Evolutionary conservation across 2,113 vertebrate species (phyloP), one percentile per base, ranked within the genome.

Genomic region (Podilymbus podiceps): DNA sequence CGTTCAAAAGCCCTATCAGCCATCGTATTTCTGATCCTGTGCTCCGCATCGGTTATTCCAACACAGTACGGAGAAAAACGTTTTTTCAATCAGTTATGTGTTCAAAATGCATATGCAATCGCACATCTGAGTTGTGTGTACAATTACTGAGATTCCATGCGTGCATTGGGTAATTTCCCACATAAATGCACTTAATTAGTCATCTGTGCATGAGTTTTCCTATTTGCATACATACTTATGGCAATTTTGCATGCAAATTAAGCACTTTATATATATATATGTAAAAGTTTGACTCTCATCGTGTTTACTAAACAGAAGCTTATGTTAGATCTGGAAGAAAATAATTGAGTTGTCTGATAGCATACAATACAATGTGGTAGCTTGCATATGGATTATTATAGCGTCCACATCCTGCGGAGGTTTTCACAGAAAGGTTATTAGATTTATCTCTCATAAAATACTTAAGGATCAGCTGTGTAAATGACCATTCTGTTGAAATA

Each of bases 111-210:
- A 93, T 92, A 97, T 79, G 84, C 92, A 93, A 93, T 69, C 4
- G 17, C 81, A 82, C 77, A 58, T 91, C 53, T 12, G 66, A 93
- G 80, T 91, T 95, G 90, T 96, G 96, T 95, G 93, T 95, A 96
- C 95, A 91, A 88, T 97, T 95, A 97, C 87, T 67, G 96, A 80
- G 94, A 96, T 89, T 83, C 92, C 93, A 95, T 83, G 91, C 90
- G 16, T 96, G 91, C 89, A 58, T 28, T 91, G 89, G 89, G 84
- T 97, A 97, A 97, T 96, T 97, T 96, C 97, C 97, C 93, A 95
- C 89, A 95, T 92, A 97, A 97, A 97, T 97, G 89, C 97, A 95
- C 95, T 95, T 97, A 97, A 97, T 97, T 97, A 97, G 96, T 97
- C 96, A 95, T 95, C 96, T 97, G 87, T 96, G 95, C 95, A 94